Conservation (phyloP, 2,797 vertebrate genomes). For the Gambelia wislizenii region DNA sequence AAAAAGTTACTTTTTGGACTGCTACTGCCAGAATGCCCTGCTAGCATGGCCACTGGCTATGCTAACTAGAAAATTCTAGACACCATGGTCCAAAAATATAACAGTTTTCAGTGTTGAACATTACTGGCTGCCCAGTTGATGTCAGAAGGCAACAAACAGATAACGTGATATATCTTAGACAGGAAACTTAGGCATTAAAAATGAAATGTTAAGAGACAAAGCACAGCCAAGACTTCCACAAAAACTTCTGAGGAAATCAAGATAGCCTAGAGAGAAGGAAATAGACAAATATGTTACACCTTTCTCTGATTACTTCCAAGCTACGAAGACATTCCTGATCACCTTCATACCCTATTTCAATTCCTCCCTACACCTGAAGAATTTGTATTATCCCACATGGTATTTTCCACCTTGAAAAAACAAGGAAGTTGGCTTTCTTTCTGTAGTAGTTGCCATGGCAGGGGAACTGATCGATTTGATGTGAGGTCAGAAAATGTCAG, state of each 20-base stretch:
- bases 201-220: neutral
- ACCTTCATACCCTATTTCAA: fast-evolving
- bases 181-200: neutral
- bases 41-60: too few species aligned
- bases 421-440: conserved; percentile 19
- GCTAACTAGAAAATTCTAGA: neutral
- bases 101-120: neutral
- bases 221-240: neutral
- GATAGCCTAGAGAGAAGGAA: neutral
- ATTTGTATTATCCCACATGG: neutral
- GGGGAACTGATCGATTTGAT: conserved; percentile 35
- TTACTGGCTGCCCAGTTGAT: neutral
- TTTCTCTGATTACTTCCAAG: neutral
- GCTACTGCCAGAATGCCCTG: neutral
- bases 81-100: neutral
- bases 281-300: neutral
- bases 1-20: neutral
- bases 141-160: neutral
- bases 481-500: conserved; percentile 60
- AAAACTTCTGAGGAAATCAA: neutral
- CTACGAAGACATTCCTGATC: neutral
- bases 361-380: neutral
- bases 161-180: neutral
- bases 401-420: neutral
- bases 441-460: conserved; percentile 60